These are phyloP conservation scores for Rhinolophus sinicus DNA, from an alignment of 2,113 vertebrate genomes.

Conservation along the genomic window DNA sequence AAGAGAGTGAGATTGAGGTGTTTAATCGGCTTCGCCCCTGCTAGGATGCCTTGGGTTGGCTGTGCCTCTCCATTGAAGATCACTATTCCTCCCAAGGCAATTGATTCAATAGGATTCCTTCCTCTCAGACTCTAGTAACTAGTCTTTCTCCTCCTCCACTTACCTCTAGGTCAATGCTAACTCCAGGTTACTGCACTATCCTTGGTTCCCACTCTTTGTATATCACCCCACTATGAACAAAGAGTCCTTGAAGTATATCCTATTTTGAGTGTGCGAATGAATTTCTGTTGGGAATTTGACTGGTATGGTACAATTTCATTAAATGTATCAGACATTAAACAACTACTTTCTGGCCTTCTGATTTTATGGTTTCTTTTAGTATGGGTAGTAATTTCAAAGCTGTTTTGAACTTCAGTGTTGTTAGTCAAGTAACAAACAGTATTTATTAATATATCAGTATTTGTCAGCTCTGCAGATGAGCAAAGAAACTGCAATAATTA, in stretches of 20 bases:
- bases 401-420: slow-evolving; percentile 29
- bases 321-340: not conserved
- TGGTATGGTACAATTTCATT: not conserved
- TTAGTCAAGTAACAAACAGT: not conserved
- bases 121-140: not conserved
- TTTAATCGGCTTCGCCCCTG: not conserved
- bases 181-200: not conserved
- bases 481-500: slow-evolving; percentile 44
- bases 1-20: not conserved
- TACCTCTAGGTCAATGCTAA: not conserved
- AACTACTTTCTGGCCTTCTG: not conserved
- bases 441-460: slow-evolving; percentile 19
- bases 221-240: not conserved
- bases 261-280: not conserved
- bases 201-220: not conserved
- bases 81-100: not conserved
- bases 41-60: not conserved
- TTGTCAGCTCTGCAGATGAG: slow-evolving; percentile 62
- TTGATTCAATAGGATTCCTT: not conserved
- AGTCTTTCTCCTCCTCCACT: not conserved
- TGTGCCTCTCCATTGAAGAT: not conserved
- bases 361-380: slow-evolving; percentile 21
- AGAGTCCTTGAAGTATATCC: not conserved
- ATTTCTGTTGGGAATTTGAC: not conserved
- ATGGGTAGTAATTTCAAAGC: slow-evolving; percentile 7